Evolutionary conservation across 2,888 invertebrate species (phyloP).

Genomic region (Athalia rosae): DNA sequence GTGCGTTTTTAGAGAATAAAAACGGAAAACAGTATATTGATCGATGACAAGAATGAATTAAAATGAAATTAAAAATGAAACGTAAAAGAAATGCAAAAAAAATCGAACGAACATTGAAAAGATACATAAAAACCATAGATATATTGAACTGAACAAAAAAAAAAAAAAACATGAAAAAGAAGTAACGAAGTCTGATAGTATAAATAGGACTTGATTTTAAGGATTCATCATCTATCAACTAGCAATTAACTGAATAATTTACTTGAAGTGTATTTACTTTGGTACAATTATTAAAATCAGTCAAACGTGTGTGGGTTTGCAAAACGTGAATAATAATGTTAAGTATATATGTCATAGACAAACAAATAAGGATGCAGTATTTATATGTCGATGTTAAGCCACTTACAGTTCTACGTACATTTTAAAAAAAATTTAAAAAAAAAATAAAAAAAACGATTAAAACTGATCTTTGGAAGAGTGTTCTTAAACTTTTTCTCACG

Average conservation of each 20-base stretch:
- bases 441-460: background rate
- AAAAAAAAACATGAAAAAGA: background rate
- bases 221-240: background rate
- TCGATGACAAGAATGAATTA: too few relatives aligned
- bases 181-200: conserved; percentile 36
- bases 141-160: background rate
- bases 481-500: too few relatives aligned
- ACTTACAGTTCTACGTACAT: too few relatives aligned
- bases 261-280: background rate
- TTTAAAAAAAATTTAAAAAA: background rate
- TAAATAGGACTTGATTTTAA: conserved; percentile 8
- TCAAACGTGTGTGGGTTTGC: too few relatives aligned
- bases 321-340: background rate
- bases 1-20: too few relatives aligned
- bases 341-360: background rate
- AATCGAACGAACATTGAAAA: background rate
- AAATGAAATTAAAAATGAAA: background rate
- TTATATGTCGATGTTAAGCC: too few relatives aligned
- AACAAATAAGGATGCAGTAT: too few relatives aligned
- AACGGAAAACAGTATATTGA: too few relatives aligned
- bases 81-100: background rate
- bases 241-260: too few relatives aligned
- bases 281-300: too few relatives aligned
- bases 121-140: too few relatives aligned
- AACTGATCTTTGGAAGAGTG: too few relatives aligned